These are phyloP conservation scores for Minunthozetes semirufus DNA, from an alignment of 2,888 invertebrate genomes.

Conservation along the genomic window DNA sequence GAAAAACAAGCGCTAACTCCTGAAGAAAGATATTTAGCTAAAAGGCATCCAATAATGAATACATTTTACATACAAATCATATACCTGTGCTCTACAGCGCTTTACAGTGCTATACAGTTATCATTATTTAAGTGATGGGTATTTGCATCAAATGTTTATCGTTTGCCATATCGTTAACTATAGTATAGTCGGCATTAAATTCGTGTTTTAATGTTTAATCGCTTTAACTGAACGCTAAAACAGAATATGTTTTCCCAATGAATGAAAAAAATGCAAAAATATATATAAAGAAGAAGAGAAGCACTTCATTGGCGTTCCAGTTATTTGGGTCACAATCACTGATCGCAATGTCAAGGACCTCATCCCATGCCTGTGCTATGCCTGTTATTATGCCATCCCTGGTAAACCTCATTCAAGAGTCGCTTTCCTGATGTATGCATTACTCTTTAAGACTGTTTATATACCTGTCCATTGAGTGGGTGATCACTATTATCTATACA, in stretches of 20 bases:
- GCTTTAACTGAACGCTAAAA: not conserved
- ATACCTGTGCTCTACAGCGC: not conserved
- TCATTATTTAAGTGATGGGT: not conserved
- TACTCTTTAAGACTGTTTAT: not conserved
- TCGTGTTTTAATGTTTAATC: constrained; percentile 1
- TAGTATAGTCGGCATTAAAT: not conserved
- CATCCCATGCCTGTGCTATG: not conserved
- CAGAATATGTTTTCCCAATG: not conserved
- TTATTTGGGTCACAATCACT: constrained; percentile 22
- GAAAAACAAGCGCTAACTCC: not conserved
- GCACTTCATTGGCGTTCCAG: constrained; percentile 21
- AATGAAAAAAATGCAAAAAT: not conserved
- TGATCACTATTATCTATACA: constrained; percentile 19
- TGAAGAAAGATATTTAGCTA: not conserved
- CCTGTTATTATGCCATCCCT: not conserved
- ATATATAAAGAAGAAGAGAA: not conserved
- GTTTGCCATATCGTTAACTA: not conserved
- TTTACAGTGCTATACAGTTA: not conserved
- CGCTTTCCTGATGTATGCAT: not conserved
- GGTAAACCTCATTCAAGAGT: constrained; percentile 13
- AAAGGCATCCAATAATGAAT: constrained; percentile 10
- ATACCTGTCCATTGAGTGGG: constrained; percentile 23
- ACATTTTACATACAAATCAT: not conserved
- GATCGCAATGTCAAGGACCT: constrained; percentile 31
- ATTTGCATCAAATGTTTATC: constrained; percentile 24